A percentile compares a stretch with the other conserved stretches of the same genome.
phyloP scores from a whole-genome alignment of 2,888 invertebrate genomes.

The Tetragonula carbonaria region DNA sequence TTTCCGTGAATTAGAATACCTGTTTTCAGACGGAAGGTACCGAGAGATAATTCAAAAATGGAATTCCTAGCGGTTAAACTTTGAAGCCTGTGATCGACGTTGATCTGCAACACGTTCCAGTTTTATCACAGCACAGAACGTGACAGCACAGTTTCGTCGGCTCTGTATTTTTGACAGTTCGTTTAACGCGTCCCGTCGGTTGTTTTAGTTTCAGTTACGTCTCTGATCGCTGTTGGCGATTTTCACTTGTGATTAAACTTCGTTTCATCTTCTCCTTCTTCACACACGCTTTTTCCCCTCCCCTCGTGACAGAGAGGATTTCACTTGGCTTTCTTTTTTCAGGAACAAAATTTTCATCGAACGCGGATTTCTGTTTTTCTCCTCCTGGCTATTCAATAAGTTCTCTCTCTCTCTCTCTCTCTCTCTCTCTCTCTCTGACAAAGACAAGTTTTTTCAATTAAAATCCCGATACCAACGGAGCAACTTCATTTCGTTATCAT shows the following conservation, averaged over 20 bases:
- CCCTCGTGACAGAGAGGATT: neutral
- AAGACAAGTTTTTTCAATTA: neutral
- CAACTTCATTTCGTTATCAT: neutral
- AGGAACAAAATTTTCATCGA: neutral
- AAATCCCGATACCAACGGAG: neutral
- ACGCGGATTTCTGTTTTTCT: neutral
- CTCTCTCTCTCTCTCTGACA: neutral
- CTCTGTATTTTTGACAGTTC: conserved; percentile 35
- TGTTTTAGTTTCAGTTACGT: conserved; percentile 27
- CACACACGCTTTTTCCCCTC: too few relatives aligned
- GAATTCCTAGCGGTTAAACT: neutral
- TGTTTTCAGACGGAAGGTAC: neutral
- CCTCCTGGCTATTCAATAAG: neutral
- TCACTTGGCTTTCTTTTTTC: neutral
- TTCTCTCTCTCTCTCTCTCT: neutral
- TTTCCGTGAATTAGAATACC: neutral
- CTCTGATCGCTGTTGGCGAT: conserved; percentile 21
- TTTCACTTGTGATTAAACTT: conserved; percentile 30
- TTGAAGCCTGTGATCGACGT: conserved; percentile 6
- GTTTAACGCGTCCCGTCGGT: conserved; percentile 24
- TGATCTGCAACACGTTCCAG: conserved; percentile 25
- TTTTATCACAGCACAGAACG: conserved; percentile 11
- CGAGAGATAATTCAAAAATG: neutral
- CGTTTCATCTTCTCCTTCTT: conserved; percentile 5
- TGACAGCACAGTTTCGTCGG: conserved; percentile 14